Evolutionary conservation across 1,140 invertebrate species (phyloP).

Genomic region (Adoxophyes honmai): DNA sequence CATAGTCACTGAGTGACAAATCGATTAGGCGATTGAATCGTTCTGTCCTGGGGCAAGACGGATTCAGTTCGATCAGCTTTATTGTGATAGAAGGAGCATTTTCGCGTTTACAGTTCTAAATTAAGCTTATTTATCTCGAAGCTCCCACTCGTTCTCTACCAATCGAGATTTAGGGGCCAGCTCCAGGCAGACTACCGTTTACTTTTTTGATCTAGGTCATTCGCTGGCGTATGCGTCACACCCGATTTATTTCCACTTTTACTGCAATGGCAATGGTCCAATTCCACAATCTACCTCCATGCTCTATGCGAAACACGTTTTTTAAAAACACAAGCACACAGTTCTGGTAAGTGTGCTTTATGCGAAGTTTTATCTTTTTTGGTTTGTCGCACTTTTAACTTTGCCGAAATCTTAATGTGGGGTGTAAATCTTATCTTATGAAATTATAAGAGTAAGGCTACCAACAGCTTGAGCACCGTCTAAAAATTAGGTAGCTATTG

Average conservation of each 20-base stretch:
- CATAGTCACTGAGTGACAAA: neutral
- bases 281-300: constrained; percentile 58
- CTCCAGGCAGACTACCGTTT: constrained; percentile 21
- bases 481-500: too few relatives aligned
- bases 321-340: constrained; percentile 42
- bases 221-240: constrained; percentile 59
- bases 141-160: constrained; percentile 22
- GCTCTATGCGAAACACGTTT: constrained; percentile 58
- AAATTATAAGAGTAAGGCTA: too few relatives aligned
- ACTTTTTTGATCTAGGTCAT: constrained; percentile 68
- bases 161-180: constrained; percentile 29
- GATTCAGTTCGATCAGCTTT: neutral
- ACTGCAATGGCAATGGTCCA: constrained; percentile 71
- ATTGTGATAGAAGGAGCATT: constrained; percentile 5
- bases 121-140: constrained; percentile 8
- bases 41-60: neutral
- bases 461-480: too few relatives aligned
- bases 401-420: neutral
- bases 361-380: neutral
- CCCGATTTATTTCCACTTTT: constrained; percentile 72
- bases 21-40: neutral
- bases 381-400: neutral
- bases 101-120: constrained; percentile 1
- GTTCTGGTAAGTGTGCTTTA: constrained; percentile 19
- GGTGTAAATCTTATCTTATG: too few relatives aligned